Percentiles rank a stretch among this genome's conserved stretches.
Evolutionary conservation across 2,888 invertebrate genomes (phyloP).

Genomic region (Apocheima hispidaria): DNA sequence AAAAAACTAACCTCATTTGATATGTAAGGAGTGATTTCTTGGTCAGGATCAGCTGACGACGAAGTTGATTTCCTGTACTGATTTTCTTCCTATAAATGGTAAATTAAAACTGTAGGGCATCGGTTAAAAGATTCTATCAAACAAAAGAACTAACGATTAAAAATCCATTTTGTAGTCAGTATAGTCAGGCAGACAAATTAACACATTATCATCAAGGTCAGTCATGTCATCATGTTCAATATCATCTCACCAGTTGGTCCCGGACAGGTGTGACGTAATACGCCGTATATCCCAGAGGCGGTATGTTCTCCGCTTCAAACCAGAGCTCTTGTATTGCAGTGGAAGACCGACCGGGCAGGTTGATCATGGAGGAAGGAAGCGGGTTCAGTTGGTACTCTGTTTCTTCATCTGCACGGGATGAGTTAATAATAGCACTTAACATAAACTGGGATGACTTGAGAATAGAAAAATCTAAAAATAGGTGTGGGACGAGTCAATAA

Average conservation of each 20-base stretch:
- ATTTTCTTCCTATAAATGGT: slow-evolving; percentile 58
- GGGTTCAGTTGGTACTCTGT: slow-evolving; percentile 84
- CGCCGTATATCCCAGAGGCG: slow-evolving; percentile 81
- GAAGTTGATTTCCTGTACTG: slow-evolving; percentile 56
- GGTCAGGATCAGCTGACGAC: slow-evolving; percentile 55
- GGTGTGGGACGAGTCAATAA: too few relatives aligned
- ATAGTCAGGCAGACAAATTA: too few relatives aligned
- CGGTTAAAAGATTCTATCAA: too few relatives aligned
- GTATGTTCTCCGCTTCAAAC: slow-evolving; percentile 86
- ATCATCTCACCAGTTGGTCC: slow-evolving; percentile 68
- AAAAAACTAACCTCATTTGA: slow-evolving; percentile 69
- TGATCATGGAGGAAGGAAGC: slow-evolving; percentile 80
- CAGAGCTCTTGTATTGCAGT: slow-evolving; percentile 85
- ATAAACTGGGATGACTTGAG: too few relatives aligned
- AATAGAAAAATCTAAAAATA: too few relatives aligned
- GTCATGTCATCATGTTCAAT: too few relatives aligned
- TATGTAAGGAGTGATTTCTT: slow-evolving; percentile 64
- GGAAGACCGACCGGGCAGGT: slow-evolving; percentile 88
- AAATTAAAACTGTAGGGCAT: background rate
- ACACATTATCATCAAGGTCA: too few relatives aligned
- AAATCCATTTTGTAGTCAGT: too few relatives aligned
- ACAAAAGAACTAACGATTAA: too few relatives aligned
- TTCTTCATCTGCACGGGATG: slow-evolving; percentile 68
- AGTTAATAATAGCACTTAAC: too few relatives aligned
- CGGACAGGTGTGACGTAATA: slow-evolving; percentile 70